These are phyloP conservation scores for Aphidius gifuensis DNA, from an alignment of 1,140 invertebrate genomes.

Conservation along the genomic window DNA sequence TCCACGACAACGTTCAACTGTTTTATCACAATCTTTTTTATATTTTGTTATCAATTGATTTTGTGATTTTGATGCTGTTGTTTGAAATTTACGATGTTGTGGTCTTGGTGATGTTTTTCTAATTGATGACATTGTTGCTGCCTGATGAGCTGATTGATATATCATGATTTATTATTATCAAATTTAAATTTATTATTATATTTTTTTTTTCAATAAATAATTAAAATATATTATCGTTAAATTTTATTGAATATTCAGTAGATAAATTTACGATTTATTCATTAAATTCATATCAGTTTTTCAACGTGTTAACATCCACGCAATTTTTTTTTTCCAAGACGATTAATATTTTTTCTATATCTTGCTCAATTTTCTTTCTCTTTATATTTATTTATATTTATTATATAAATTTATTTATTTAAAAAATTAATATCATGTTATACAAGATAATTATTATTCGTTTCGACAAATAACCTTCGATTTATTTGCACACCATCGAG, in stretches of 20 bases:
- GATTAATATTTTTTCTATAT: too few species aligned
- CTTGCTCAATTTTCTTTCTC: too few species aligned
- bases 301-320: slow-evolving; percentile 12
- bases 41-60: slow-evolving; percentile 23
- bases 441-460: slow-evolving; percentile 24
- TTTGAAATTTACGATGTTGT: slow-evolving; percentile 41
- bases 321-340: not conserved
- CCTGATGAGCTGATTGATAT: slow-evolving; percentile 45
- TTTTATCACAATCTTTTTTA: slow-evolving; percentile 27
- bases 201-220: slow-evolving; percentile 6
- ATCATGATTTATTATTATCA: slow-evolving; percentile 36
- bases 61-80: slow-evolving; percentile 32
- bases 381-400: too few species aligned
- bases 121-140: slow-evolving; percentile 49
- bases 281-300: slow-evolving; percentile 5
- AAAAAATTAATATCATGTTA: not conserved
- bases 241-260: slow-evolving; percentile 1
- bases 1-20: slow-evolving; percentile 41
- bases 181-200: not conserved
- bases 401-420: too few species aligned
- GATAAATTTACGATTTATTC: slow-evolving; percentile 11
- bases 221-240: slow-evolving; percentile 2
- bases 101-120: slow-evolving; percentile 45
- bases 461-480: slow-evolving; percentile 21
- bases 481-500: slow-evolving; percentile 14